Evolutionary conservation across 1,140 invertebrate genomes (phyloP), one percentile per base, ranked within the genome.

Genomic region (Pseudachorutes palmiensis): DNA sequence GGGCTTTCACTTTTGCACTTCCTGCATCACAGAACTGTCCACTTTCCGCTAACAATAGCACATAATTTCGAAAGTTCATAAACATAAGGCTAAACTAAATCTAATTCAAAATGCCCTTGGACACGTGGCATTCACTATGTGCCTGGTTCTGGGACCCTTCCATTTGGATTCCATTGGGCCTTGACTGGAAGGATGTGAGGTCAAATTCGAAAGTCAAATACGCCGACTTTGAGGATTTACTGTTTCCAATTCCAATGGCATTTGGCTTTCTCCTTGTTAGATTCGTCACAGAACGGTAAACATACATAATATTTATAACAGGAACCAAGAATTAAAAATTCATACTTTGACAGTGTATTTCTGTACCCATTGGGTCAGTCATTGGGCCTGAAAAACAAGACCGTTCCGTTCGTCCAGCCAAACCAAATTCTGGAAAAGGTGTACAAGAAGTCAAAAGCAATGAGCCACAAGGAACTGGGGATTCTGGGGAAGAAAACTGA

Each of bases 161-260:
- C 75, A 79, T 94, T 75, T 94, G 92, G 92, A 82, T 93, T 74
- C 92, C 92, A 66, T 90, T 90, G 68, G 92, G 92, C 78, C 87
- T 86, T 66, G 90, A 89, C 74, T 95, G 92, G 92, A 82, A 83
- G 19, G 88, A 94, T 76, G 85, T 94, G 55, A 82, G 84, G 73
- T 88, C 91, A 28, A 90, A 85, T 69, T 83, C 88, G 55, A 83
- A 85, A 72, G 85, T 91, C 67, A 82, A 86, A 66, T 92, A 90
- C 80, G 84, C 90, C 48, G 85, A 94, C 77, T 86, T 89, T 75
- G 85, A 82, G 75, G 90, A 96, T 80, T 80, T 97, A 58, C 81
- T 88, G 66, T 87, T 86, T 78, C 88, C 91, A 22, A 78, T 94
- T 74, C 87, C 87, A 2, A 83, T 94, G 79, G 90, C 91, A 29